phyloP scores from a whole-genome alignment of 2,888 invertebrate genomes.

The Ormyrus nitidulus region DNA sequence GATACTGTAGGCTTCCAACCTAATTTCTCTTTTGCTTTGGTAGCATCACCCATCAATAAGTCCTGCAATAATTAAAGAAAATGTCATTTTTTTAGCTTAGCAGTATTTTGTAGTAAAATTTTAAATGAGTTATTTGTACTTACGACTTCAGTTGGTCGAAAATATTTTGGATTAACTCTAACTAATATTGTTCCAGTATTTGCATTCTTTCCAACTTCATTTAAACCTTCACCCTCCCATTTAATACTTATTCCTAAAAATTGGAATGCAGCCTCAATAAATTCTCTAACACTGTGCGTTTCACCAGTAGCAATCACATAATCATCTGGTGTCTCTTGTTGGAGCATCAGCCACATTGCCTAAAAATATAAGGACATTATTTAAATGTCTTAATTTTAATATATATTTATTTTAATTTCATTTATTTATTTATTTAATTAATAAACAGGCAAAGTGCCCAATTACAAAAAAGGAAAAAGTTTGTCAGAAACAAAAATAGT shows the following conservation, averaged over 20 bases:
- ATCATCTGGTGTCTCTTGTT: conserved; percentile 93
- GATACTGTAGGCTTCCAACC: conserved; percentile 92
- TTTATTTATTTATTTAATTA: not conserved
- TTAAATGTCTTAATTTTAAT: not conserved
- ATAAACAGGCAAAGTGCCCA: no score
- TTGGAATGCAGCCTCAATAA: conserved; percentile 93
- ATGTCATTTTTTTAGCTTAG: conserved; percentile 2
- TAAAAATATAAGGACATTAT: conserved; percentile 68
- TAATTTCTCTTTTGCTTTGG: conserved; percentile 90
- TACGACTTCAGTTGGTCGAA: conserved; percentile 98
- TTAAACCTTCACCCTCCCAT: conserved; percentile 92
- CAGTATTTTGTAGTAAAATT: conserved; percentile 30
- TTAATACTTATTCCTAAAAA: conserved; percentile 86
- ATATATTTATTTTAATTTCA: not conserved
- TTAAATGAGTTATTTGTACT: conserved; percentile 68
- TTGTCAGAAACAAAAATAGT: no score
- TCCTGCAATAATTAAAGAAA: conserved; percentile 78
- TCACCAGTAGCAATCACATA: conserved; percentile 98
- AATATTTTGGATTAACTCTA: conserved; percentile 94
- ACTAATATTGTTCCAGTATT: conserved; percentile 87
- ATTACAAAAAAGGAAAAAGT: no score
- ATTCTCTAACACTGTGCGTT: conserved; percentile 95
- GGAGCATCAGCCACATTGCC: conserved; percentile 99
- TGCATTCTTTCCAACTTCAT: conserved; percentile 87
- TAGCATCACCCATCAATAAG: conserved; percentile 92